Evolutionary conservation across 2,113 vertebrate species (phyloP).

Genomic region (Paratilapia polleni): DNA sequence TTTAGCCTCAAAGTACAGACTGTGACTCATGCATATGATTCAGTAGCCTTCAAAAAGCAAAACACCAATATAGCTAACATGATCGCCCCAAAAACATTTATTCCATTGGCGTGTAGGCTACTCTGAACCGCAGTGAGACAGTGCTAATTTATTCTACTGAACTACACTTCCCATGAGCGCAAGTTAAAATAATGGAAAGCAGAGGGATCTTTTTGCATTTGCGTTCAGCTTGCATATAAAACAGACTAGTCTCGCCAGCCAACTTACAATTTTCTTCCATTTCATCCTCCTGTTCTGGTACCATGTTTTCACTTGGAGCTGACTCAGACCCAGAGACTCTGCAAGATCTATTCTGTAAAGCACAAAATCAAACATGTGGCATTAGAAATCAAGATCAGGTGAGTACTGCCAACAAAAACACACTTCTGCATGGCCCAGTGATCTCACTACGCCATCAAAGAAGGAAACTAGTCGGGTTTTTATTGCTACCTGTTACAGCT

Average conservation of each 20-base stretch:
- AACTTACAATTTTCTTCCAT: slow-evolving; percentile 99
- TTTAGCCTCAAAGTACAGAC: neutral
- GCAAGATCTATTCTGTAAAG: slow-evolving; percentile 96
- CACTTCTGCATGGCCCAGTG: neutral
- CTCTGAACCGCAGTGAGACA: neutral
- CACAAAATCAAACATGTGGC: neutral
- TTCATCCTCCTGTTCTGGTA: slow-evolving; percentile 99
- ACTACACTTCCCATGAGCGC: neutral
- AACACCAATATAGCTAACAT: neutral
- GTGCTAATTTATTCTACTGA: neutral
- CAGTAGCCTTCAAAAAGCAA: neutral
- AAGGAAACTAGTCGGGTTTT: neutral
- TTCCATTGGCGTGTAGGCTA: neutral
- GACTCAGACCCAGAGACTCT: slow-evolving; percentile 96
- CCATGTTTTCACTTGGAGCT: slow-evolving; percentile 99
- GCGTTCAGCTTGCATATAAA: neutral
- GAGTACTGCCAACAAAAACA: neutral
- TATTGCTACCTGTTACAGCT: slow-evolving; percentile 1
- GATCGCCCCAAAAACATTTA: accelerated
- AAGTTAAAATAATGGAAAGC: neutral
- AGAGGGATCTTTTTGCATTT: neutral
- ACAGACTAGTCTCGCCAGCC: neutral
- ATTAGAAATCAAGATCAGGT: neutral
- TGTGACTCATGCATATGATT: neutral
- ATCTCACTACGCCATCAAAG: neutral